These are phyloP conservation scores for Gobionotothen gibberifrons DNA, from an alignment of 2,797 vertebrate species.

Conservation along the genomic window DNA sequence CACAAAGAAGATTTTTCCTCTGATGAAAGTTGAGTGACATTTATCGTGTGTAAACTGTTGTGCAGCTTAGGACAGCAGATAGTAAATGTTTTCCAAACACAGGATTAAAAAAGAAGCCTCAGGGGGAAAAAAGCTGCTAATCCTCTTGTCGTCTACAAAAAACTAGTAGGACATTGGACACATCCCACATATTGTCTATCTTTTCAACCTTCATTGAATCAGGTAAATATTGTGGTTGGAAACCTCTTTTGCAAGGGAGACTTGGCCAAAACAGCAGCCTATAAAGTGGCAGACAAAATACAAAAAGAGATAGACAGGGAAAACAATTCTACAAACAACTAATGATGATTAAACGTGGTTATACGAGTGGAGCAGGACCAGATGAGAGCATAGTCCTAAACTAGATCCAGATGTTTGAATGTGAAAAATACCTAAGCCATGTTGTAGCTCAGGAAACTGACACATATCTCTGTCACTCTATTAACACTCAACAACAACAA, in stretches of 20 bases:
- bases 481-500: slow-evolving; percentile 27
- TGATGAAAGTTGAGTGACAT: not conserved
- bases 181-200: not conserved
- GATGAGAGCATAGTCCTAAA: not conserved
- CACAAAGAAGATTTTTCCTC: slow-evolving; percentile 5
- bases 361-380: not conserved
- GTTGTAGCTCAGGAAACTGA: slow-evolving; percentile 31
- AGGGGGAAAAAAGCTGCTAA: not conserved
- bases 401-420: slow-evolving; percentile 41
- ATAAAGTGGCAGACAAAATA: not conserved
- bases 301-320: not conserved
- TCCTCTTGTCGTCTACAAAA: slow-evolving; percentile 19
- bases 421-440: slow-evolving; percentile 3
- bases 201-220: not conserved
- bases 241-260: not conserved
- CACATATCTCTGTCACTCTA: slow-evolving; percentile 22
- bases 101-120: slow-evolving; percentile 38
- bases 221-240: not conserved
- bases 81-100: slow-evolving; percentile 46
- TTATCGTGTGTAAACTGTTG: not conserved
- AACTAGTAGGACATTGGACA: not conserved
- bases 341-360: not conserved
- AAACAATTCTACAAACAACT: not conserved
- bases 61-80: slow-evolving; percentile 11
- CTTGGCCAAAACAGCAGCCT: not conserved